Conservation (phyloP, 2,113 vertebrate species). For the Neolamprologus fasciatus region DNA sequence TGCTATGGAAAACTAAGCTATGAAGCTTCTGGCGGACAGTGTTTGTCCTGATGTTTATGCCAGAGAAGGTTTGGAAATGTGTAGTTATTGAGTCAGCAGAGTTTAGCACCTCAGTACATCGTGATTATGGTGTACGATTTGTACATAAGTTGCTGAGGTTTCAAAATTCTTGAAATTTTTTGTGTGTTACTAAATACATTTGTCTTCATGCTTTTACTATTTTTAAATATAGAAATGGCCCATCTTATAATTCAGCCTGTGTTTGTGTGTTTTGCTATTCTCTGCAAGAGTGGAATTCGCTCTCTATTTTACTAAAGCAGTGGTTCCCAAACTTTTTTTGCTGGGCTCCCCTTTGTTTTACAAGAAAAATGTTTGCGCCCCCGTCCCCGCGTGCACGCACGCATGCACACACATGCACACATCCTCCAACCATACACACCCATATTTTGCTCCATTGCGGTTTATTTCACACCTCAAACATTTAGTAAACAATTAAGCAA, state of each 20-base stretch:
- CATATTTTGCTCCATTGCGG: background rate
- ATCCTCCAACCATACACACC: background rate
- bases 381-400: too few relatives aligned
- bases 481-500: background rate
- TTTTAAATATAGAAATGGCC: background rate
- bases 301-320: background rate
- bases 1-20: background rate
- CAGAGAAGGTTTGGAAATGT: background rate
- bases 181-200: background rate
- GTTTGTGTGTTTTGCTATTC: background rate
- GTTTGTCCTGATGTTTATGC: background rate
- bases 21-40: background rate
- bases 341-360: background rate
- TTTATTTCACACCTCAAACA: background rate
- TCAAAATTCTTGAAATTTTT: background rate
- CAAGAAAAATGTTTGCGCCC: background rate
- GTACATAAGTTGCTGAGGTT: background rate
- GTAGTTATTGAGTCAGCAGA: background rate
- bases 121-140: background rate
- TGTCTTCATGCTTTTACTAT: background rate
- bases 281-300: background rate
- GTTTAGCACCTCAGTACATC: background rate
- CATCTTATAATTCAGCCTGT: background rate
- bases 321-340: background rate
- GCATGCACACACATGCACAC: accelerated